Evolutionary conservation across 2,113 vertebrate species (phyloP).

Genomic region (Trachemys scripta): DNA sequence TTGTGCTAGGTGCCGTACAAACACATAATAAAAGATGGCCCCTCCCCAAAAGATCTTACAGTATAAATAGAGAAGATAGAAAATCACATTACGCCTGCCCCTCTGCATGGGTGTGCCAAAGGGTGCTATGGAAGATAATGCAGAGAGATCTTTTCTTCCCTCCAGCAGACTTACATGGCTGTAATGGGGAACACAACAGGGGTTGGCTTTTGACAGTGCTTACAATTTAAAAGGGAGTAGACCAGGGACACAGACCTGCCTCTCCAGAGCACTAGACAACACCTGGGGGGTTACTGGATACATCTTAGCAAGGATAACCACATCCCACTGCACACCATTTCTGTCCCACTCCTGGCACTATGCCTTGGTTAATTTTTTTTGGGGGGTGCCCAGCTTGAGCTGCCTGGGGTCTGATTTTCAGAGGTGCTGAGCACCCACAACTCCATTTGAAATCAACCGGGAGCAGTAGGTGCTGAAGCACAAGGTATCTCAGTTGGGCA

Average conservation of each 20-base stretch:
- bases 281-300: not conserved
- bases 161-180: no score
- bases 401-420: not conserved
- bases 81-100: no score
- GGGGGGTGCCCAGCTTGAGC: not conserved
- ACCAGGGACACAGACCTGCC: not conserved
- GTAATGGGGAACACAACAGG: not conserved
- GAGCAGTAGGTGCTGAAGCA: not conserved
- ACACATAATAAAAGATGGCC: no score
- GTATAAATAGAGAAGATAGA: no score
- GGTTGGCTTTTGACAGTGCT: fast-evolving
- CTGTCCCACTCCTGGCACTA: not conserved
- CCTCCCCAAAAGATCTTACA: no score
- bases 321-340: not conserved
- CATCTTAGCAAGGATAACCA: not conserved
- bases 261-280: not conserved
- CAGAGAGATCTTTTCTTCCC: no score
- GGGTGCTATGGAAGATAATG: no score
- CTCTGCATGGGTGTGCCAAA: no score
- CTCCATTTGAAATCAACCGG: not conserved
- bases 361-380: not conserved
- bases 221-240: not conserved
- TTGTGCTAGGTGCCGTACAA: no score
- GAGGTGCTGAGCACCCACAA: not conserved
- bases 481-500: not conserved